These are phyloP conservation scores for Tetragonula clypearis DNA, from an alignment of 1,140 invertebrate species.

Conservation along the genomic window DNA sequence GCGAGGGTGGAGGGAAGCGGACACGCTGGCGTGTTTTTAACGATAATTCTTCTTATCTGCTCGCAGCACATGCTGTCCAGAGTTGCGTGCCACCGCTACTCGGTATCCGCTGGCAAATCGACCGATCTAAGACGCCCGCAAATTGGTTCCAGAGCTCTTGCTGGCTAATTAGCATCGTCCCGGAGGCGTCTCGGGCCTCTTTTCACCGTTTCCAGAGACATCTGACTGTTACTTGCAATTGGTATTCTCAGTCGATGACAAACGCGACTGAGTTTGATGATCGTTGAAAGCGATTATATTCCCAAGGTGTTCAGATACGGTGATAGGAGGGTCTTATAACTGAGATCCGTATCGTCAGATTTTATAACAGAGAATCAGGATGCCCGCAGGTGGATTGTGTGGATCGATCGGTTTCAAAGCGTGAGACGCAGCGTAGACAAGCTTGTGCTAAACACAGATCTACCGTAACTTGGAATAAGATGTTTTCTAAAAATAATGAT, in stretches of 20 bases:
- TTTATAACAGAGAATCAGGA: not conserved
- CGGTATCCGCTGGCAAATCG: conserved; percentile 59
- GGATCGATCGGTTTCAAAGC: not conserved
- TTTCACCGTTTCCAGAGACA: not conserved
- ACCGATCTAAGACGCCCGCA: conserved; percentile 55
- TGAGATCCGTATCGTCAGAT: not conserved
- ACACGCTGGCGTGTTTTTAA: conserved; percentile 64
- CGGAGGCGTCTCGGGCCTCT: not conserved
- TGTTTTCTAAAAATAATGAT: not conserved
- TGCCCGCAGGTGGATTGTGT: not conserved
- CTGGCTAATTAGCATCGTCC: conserved; percentile 2
- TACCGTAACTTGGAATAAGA: not conserved
- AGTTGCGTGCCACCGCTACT: conserved; percentile 52
- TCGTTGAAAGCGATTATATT: not conserved
- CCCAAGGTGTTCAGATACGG: too few species aligned
- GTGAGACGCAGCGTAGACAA: not conserved
- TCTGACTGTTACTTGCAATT: not conserved
- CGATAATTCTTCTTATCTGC: conserved; percentile 67
- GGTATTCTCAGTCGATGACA: not conserved
- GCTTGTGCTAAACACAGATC: not conserved
- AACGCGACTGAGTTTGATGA: not conserved
- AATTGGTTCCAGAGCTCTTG: conserved; percentile 48
- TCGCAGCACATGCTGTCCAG: conserved; percentile 61
- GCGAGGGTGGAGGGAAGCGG: not conserved
- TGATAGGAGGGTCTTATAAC: too few species aligned